Evolutionary conservation across 2,888 invertebrate species (phyloP), one percentile per base, ranked within the genome.

Genomic region (Anagyrus pseudococci): DNA sequence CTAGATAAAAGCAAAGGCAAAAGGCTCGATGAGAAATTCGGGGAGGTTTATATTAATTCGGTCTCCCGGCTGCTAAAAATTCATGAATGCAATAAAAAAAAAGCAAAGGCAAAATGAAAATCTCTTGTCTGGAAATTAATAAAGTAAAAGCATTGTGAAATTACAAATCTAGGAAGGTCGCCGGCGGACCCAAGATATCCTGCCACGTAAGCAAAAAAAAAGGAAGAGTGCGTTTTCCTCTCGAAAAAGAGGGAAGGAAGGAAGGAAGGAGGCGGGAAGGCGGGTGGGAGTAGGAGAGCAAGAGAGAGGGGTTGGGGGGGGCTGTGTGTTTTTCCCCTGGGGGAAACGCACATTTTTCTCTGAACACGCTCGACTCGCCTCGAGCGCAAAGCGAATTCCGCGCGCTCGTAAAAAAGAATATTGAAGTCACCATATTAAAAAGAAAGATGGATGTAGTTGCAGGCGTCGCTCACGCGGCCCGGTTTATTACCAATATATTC

Each of bases 381-480:
- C 41, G 47, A 22, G 41, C 58, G 23, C 54, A 46, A 47, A 58
- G 47, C 59, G 59, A 62, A 59, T 66, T 66, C 59, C 52, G 59
- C 59, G 48, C 41, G 47, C 55, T 60, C 66, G 57, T 66, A 63
- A 63, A 66, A 60, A 43, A 47, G 59, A 60, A 63, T 57, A 63
- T 66, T 60, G 62, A 63, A 63, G 62, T 66, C 53, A 40, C 62
- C 57, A 52, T 66, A 63, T 66, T 63, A 63, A 63, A 58, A 48
- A 59, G 59, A 22, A 53, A 59, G 62, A 66, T 48, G 58, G 58
- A 56, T 62, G 40, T 56, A 55, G 55, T 47, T 10, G 58, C 53
- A 33, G 37, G 46, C 47, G 40, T 10, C n/a, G 8, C 29, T 10
- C 29, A 15, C 49, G 15, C 56, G n/a, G n/a, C 3, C 41, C 29